Conservation (phyloP, 1,140 invertebrate genomes). For the Philopotamus ludificatus region DNA sequence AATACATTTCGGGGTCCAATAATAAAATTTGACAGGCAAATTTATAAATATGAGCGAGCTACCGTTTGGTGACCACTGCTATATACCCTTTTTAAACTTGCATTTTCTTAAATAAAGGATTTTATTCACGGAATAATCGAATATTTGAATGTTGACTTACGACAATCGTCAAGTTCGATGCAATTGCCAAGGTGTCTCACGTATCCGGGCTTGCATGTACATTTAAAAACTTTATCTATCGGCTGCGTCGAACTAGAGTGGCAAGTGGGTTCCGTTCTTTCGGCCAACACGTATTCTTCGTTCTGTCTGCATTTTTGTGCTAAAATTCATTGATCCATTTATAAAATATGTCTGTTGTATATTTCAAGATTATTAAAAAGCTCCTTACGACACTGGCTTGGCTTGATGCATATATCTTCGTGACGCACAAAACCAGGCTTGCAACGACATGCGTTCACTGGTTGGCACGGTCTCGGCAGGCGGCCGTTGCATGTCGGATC, state of each 20-base stretch:
- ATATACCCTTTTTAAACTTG: too few species aligned
- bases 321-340: neutral
- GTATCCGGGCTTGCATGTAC: too few species aligned
- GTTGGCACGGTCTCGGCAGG: neutral
- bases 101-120: too few species aligned
- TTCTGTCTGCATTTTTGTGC: neutral
- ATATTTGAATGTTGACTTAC: too few species aligned
- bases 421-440: neutral
- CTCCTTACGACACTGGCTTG: neutral
- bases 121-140: too few species aligned
- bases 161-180: slow-evolving; percentile 7
- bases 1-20: too few species aligned
- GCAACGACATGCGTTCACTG: slow-evolving; percentile 1
- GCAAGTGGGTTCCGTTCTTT: neutral
- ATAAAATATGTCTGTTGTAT: neutral
- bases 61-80: too few species aligned
- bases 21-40: too few species aligned
- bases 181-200: too few species aligned
- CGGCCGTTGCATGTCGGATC: neutral
- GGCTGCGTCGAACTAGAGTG: too few species aligned
- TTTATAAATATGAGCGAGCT: too few species aligned
- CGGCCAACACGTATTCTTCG: slow-evolving; percentile 9
- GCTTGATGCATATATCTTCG: neutral
- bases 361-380: neutral
- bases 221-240: too few species aligned